Evolutionary conservation across 1,140 invertebrate genomes (phyloP).

Genomic region (Drosophila albomicans): DNA sequence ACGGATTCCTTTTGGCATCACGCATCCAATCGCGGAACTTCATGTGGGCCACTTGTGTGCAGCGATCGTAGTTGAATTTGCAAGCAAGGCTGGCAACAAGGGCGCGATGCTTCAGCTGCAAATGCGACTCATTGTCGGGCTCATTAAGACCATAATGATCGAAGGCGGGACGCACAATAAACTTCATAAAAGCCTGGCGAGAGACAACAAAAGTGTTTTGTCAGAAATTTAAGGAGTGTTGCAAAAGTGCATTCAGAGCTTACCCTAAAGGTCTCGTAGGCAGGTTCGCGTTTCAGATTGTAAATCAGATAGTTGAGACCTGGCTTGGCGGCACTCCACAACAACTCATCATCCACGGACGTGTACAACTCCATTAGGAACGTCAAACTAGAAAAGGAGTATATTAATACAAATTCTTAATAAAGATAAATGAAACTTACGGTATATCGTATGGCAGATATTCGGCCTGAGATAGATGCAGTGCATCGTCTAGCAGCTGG

Average conservation of each 20-base stretch:
- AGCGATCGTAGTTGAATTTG: conserved; percentile 85
- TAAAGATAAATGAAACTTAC: conserved; percentile 11
- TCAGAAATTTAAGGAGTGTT: neutral
- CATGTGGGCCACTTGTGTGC: conserved; percentile 82
- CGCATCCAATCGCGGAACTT: conserved; percentile 86
- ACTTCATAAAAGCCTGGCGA: conserved; percentile 78
- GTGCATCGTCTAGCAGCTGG: conserved; percentile 93
- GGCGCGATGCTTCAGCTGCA: conserved; percentile 85
- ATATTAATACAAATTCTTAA: neutral
- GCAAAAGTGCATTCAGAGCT: neutral
- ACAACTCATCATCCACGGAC: conserved; percentile 71
- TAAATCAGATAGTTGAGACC: conserved; percentile 77
- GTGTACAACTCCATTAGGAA: conserved; percentile 75
- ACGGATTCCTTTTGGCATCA: conserved; percentile 67
- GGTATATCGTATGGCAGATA: conserved; percentile 87
- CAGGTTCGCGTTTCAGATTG: conserved; percentile 79
- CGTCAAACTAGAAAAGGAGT: conserved; percentile 79
- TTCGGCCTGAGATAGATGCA: conserved; percentile 89
- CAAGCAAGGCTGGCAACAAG: conserved; percentile 86
- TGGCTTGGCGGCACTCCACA: conserved; percentile 74
- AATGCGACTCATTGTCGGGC: conserved; percentile 79
- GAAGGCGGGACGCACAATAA: conserved; percentile 79
- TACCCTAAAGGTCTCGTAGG: conserved; percentile 82
- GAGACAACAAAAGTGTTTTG: neutral
- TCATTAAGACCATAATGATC: conserved; percentile 83